Percentiles rank a stretch among this genome's conserved stretches.
phyloP scores from a whole-genome alignment of 35 echinoderm and acorn worm genomes.

The Strongylocentrotus purpuratus region DNA sequence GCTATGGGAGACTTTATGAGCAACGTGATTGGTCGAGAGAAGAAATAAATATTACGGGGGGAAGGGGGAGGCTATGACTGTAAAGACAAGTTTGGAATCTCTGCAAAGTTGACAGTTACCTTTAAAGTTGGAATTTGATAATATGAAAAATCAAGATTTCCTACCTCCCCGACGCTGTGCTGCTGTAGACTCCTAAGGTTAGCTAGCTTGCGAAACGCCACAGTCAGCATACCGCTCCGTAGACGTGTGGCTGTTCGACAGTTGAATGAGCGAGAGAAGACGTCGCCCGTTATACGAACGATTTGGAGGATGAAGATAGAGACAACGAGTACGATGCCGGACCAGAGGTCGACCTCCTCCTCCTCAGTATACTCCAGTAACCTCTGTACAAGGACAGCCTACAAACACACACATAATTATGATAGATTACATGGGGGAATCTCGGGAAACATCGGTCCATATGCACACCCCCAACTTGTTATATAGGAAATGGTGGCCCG shows the following conservation, averaged over 20 bases:
- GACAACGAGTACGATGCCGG: conserved; percentile 61
- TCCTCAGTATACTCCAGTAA: conserved; percentile 51
- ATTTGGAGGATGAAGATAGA: conserved; percentile 55
- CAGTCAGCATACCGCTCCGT: conserved; percentile 59
- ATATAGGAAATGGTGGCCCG: too few relatives aligned
- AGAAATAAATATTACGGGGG: too few relatives aligned
- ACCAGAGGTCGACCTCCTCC: conserved; percentile 56
- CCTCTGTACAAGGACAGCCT: conserved; percentile 68
- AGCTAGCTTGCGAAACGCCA: conserved; percentile 62
- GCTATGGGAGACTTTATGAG: too few relatives aligned
- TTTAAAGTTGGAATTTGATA: too few relatives aligned
- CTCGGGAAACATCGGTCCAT: too few relatives aligned
- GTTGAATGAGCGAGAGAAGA: conserved; percentile 65
- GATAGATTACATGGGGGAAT: too few relatives aligned
- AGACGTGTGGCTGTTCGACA: conserved; percentile 65
- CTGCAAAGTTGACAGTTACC: too few relatives aligned
- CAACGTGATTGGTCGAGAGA: too few relatives aligned
- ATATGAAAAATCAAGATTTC: not conserved
- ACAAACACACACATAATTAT: not conserved
- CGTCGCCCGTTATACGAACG: conserved; percentile 52
- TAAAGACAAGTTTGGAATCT: too few relatives aligned
- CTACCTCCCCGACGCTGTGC: conserved; percentile 85
- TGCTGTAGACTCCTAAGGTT: conserved; percentile 67
- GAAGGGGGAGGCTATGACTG: too few relatives aligned
- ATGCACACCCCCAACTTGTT: too few relatives aligned